phyloP scores from a whole-genome alignment of 2,113 vertebrate genomes.

The Ardeotis arabs region DNA sequence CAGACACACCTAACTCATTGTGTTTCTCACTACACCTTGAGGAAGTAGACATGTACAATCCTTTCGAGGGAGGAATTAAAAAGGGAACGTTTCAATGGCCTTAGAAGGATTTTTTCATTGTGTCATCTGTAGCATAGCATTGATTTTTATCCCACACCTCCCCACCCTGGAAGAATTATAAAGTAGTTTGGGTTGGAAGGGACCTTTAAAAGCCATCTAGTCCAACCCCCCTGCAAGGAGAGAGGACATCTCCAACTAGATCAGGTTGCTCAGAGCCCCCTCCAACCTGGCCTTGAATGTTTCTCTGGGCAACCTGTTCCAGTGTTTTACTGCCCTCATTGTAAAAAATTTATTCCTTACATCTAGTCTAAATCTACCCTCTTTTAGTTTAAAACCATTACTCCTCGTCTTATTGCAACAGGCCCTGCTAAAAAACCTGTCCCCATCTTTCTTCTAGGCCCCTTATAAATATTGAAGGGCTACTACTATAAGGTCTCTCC shows the following conservation, averaged over 20 bases:
- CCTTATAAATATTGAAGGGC: not conserved
- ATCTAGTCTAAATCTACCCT: not conserved
- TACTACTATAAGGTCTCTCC: rapidly evolving
- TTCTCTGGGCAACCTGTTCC: not conserved
- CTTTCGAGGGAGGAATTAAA: constrained; percentile 5
- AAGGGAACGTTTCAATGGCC: not conserved
- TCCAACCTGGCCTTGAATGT: not conserved
- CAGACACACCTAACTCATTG: not conserved
- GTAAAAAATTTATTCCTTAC: not conserved
- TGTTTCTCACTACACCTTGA: constrained; percentile 1
- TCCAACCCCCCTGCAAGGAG: too few relatives aligned
- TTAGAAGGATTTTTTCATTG: not conserved
- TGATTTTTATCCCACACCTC: not conserved
- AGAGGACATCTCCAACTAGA: not conserved
- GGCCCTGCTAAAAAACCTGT: not conserved
- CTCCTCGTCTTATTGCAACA: rapidly evolving
- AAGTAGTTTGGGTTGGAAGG: not conserved
- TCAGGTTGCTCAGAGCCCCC: not conserved
- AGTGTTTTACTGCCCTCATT: not conserved
- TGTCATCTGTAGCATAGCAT: not conserved
- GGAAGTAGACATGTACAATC: not conserved
- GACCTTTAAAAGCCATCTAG: not conserved
- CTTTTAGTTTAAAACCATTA: not conserved
- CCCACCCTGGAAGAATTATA: not conserved
- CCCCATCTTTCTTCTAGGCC: too few relatives aligned